A percentile compares a stretch with the other conserved stretches of the same genome.
Conservation (phyloP, 2,888 invertebrate genomes). For the Sphaerophoria rueppellii region DNA sequence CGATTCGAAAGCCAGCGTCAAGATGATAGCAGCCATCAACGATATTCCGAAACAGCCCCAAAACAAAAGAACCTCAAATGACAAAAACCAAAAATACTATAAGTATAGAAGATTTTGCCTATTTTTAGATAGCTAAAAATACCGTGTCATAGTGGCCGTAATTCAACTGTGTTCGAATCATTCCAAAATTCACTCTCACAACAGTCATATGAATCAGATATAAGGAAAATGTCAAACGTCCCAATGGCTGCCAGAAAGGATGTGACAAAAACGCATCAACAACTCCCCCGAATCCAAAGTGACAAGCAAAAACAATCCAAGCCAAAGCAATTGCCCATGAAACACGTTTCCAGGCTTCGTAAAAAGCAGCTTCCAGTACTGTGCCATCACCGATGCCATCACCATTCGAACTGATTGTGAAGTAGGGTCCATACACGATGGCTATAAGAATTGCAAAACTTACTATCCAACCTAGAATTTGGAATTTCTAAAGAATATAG, state of each 20-base stretch:
- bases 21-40: not conserved
- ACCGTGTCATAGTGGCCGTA: slow-evolving; percentile 62
- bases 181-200: slow-evolving; percentile 44
- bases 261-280: slow-evolving; percentile 69
- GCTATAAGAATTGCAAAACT: slow-evolving; percentile 8
- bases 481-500: not conserved
- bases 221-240: slow-evolving; percentile 66
- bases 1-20: slow-evolving; percentile 7
- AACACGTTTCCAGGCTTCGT: slow-evolving; percentile 59
- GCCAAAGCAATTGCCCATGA: slow-evolving; percentile 64
- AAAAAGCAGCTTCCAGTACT: slow-evolving; percentile 60
- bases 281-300: slow-evolving; percentile 68
- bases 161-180: slow-evolving; percentile 34
- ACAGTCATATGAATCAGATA: slow-evolving; percentile 71
- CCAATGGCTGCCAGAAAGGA: slow-evolving; percentile 71
- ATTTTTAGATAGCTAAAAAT: not conserved
- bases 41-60: slow-evolving; percentile 17
- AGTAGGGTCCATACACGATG: slow-evolving; percentile 59
- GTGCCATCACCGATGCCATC: slow-evolving; percentile 6
- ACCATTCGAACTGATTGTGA: not conserved
- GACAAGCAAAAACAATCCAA: slow-evolving; percentile 74
- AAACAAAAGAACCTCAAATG: not conserved
- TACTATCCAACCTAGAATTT: slow-evolving; percentile 55
- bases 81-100: not conserved
- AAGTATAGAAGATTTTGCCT: not conserved